These are phyloP conservation scores for Lutra lutra DNA, from an alignment of 2,797 vertebrate species.

Conservation along the genomic window DNA sequence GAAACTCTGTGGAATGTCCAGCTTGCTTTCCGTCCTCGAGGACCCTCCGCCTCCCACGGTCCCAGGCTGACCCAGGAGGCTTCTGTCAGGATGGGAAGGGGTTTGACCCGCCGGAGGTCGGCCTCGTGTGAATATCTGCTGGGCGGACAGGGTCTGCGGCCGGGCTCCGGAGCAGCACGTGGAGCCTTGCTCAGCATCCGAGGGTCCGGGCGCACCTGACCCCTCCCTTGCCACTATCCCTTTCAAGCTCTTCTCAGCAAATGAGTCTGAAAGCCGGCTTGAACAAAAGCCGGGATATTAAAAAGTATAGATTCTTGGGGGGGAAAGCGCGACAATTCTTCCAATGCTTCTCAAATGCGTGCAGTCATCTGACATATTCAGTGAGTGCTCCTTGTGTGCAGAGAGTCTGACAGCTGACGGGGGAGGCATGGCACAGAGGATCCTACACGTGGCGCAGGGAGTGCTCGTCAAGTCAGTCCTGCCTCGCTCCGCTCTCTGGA, in stretches of 20 bases:
- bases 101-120: rapidly evolving
- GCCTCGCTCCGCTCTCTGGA: too few species aligned
- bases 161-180: rapidly evolving
- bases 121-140: neutral
- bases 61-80: neutral
- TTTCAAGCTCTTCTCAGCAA: neutral
- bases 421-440: rapidly evolving
- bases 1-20: neutral
- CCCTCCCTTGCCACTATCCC: rapidly evolving
- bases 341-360: too few species aligned
- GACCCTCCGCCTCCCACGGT: neutral
- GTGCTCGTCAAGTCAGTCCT: rapidly evolving
- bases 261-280: neutral
- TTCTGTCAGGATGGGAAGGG: neutral
- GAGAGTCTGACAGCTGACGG: rapidly evolving
- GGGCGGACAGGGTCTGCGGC: rapidly evolving
- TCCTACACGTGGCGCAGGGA: rapidly evolving
- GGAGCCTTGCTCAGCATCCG: too few species aligned
- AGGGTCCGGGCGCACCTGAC: rapidly evolving
- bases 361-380: rapidly evolving
- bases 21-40: neutral
- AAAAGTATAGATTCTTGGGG: neutral
- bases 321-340: too few species aligned
- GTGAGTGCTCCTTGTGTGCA: rapidly evolving
- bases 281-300: neutral